Evolutionary conservation across 2,888 invertebrate genomes (phyloP).

Genomic region (Fragum whitleyi): DNA sequence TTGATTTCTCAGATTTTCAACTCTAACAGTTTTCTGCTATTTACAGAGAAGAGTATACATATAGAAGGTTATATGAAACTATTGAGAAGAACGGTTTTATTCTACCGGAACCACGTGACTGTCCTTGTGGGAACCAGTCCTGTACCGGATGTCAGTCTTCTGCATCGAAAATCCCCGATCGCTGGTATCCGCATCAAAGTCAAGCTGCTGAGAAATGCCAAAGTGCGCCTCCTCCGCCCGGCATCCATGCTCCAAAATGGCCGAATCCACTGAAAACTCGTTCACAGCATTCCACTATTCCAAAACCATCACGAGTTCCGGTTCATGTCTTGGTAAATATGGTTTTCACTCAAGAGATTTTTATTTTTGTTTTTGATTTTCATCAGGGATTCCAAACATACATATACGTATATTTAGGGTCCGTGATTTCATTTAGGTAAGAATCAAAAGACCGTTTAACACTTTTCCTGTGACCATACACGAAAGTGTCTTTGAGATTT

Average conservation of each 20-base stretch:
- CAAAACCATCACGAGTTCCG: conserved; percentile 21
- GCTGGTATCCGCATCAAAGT: conserved; percentile 49
- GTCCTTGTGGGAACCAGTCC: conserved; percentile 36
- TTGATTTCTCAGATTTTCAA: no score
- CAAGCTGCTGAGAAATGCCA: conserved; percentile 30
- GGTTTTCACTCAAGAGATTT: no score
- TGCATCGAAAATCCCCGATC: conserved; percentile 29
- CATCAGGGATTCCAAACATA: no score
- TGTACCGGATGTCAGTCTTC: conserved; percentile 23
- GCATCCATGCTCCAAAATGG: conserved; percentile 35
- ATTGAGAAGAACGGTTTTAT: neutral
- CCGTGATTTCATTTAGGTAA: no score
- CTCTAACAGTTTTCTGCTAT: no score
- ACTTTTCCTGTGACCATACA: no score
- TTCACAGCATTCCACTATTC: neutral
- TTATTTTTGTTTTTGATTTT: no score
- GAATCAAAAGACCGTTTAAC: no score
- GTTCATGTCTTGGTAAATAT: conserved; percentile 15
- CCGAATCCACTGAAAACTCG: conserved; percentile 37
- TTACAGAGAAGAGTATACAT: conserved; percentile 67
- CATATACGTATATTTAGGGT: no score
- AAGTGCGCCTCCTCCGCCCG: conserved; percentile 14
- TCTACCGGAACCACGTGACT: conserved; percentile 18
- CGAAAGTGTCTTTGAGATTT: no score
- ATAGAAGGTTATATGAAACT: conserved; percentile 41